These are phyloP conservation scores for Dasypolia templi DNA, from an alignment of 2,888 invertebrate genomes.

Conservation along the genomic window DNA sequence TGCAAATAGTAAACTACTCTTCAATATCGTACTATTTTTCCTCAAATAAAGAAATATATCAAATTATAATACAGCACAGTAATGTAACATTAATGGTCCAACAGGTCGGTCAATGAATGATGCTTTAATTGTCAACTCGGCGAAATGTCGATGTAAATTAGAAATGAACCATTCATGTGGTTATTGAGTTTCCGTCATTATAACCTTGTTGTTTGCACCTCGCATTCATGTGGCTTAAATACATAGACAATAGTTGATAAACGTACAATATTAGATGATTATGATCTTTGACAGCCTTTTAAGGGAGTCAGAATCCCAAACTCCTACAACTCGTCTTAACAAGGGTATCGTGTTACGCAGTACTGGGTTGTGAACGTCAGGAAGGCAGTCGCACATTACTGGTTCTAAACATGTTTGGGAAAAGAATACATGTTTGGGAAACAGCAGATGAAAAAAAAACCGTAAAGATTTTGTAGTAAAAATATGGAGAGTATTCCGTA, in stretches of 20 bases:
- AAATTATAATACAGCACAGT: not conserved
- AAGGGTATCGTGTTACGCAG: not conserved
- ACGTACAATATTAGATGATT: not conserved
- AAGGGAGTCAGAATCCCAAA: not conserved
- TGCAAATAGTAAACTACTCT: too few species aligned
- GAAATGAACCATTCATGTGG: conserved; percentile 64
- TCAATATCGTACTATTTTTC: not conserved
- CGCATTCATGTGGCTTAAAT: conserved; percentile 5
- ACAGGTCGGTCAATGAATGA: conserved; percentile 46
- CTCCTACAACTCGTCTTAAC: not conserved
- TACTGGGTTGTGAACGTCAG: not conserved
- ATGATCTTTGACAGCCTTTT: not conserved
- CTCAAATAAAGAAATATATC: not conserved
- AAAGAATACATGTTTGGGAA: too few species aligned
- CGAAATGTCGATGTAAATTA: conserved; percentile 59
- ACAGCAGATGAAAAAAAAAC: too few species aligned
- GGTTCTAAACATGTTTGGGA: not conserved
- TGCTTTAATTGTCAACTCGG: conserved; percentile 49
- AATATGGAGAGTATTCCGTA: too few species aligned
- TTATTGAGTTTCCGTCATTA: conserved; percentile 53
- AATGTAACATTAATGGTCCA: conserved; percentile 15
- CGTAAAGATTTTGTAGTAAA: too few species aligned
- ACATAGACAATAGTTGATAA: not conserved
- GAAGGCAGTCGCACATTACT: not conserved
- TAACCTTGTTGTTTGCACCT: conserved; percentile 33